Evolutionary conservation across 2,113 vertebrate genomes (phyloP).

Genomic region (Melozone crissalis): DNA sequence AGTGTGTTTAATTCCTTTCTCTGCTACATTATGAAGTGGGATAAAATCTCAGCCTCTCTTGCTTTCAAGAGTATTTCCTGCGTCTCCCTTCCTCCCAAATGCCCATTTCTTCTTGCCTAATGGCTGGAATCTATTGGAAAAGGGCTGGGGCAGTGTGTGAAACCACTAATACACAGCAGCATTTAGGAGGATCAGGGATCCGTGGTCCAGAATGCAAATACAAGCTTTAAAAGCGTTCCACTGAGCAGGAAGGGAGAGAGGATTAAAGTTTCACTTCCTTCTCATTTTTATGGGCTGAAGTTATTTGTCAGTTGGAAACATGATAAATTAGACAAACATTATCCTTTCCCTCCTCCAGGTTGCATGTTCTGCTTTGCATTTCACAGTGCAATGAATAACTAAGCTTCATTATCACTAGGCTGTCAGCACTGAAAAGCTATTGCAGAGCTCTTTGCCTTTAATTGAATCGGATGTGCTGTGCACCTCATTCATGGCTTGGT

Average conservation of each 20-base stretch:
- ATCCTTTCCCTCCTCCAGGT: conserved; percentile 60
- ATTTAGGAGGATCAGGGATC: conserved; percentile 27
- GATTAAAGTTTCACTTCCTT: conserved; percentile 59
- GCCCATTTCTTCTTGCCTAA: conserved; percentile 15
- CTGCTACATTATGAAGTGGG: conserved; percentile 41
- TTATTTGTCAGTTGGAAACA: conserved; percentile 65
- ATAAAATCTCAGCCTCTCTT: conserved; percentile 35
- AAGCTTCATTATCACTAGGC: conserved; percentile 51
- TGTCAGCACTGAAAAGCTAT: conserved; percentile 46
- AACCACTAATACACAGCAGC: conserved; percentile 17
- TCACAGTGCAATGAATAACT: conserved; percentile 30
- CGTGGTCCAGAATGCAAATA: conserved; percentile 35
- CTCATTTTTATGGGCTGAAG: conserved; percentile 20
- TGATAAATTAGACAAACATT: conserved; percentile 61
- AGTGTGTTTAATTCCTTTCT: conserved; percentile 45
- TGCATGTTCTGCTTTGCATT: conserved; percentile 49
- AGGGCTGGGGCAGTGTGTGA: conserved; percentile 2
- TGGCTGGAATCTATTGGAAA: conserved; percentile 11
- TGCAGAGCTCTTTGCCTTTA: conserved; percentile 10
- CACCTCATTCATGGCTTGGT: background rate
- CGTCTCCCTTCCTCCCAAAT: background rate
- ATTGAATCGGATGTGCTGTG: background rate
- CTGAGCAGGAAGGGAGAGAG: conserved; percentile 13
- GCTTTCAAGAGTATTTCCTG: conserved; percentile 54
- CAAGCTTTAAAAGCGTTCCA: conserved; percentile 40